Evolutionary conservation across 2,113 vertebrate species (phyloP).

Genomic region (Colius striatus): DNA sequence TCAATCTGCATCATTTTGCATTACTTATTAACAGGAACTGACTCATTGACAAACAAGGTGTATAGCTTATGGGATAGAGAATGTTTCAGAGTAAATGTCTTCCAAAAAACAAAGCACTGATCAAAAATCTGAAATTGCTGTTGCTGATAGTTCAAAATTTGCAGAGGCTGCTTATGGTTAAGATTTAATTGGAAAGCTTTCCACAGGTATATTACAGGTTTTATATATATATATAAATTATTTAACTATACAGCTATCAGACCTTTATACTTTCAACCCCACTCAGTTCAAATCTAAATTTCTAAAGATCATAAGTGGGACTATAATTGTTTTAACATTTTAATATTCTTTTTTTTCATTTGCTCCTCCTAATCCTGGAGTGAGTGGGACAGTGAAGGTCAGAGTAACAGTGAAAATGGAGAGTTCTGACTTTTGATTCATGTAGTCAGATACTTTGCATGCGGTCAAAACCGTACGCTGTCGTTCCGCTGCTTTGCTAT

Average conservation of each 20-base stretch:
- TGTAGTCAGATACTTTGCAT: neutral
- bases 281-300: slow-evolving; percentile 47
- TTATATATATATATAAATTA: neutral
- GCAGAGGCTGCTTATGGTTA: slow-evolving; percentile 50
- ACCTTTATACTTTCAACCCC: slow-evolving; percentile 21
- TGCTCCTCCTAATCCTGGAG: neutral
- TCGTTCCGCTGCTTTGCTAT: neutral
- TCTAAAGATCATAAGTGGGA: slow-evolving; percentile 47
- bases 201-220: neutral
- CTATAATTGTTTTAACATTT: slow-evolving; percentile 56
- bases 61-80: slow-evolving; percentile 27
- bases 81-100: slow-evolving; percentile 45
- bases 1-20: slow-evolving; percentile 62
- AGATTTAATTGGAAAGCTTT: slow-evolving; percentile 41
- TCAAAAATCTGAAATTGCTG: slow-evolving; percentile 67
- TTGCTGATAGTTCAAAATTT: slow-evolving; percentile 51
- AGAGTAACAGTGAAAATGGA: slow-evolving; percentile 3
- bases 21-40: slow-evolving; percentile 70
- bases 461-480: neutral
- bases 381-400: slow-evolving; percentile 8
- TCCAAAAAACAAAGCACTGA: slow-evolving; percentile 52
- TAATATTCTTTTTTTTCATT: slow-evolving; percentile 47
- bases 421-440: slow-evolving; percentile 1
- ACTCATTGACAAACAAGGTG: slow-evolving; percentile 68
- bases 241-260: slow-evolving; percentile 61